These are phyloP conservation scores for Bombylius major DNA, from an alignment of 2,888 invertebrate genomes.

Conservation along the genomic window DNA sequence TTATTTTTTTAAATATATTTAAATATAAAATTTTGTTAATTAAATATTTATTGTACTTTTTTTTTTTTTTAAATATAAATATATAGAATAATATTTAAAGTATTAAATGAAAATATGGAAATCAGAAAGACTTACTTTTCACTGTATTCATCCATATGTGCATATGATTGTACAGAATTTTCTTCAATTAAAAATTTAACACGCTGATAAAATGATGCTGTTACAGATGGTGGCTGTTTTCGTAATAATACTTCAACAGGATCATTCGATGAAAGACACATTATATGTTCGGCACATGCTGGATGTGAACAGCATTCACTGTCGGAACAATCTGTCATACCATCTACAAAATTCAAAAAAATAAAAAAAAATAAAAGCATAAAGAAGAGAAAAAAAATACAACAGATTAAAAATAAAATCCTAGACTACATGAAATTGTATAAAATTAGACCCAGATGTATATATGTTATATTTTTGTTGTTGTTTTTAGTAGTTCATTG, in stretches of 20 bases:
- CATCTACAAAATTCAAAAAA: conserved; percentile 52
- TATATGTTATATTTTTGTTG: too few relatives aligned
- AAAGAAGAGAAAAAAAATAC: background rate
- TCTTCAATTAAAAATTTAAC: conserved; percentile 98
- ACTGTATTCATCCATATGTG: conserved; percentile 93
- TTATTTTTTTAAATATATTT: too few relatives aligned
- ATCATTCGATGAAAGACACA: conserved; percentile 93
- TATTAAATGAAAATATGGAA: conserved; percentile 12
- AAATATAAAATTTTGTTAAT: too few relatives aligned
- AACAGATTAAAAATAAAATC: background rate
- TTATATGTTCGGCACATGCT: conserved; percentile 77
- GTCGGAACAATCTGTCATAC: conserved; percentile 96
- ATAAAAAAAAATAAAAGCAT: background rate
- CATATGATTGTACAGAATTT: conserved; percentile 96
- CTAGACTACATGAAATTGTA: too few relatives aligned
- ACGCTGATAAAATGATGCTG: conserved; percentile 93
- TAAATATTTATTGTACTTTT: too few relatives aligned
- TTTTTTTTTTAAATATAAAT: too few relatives aligned
- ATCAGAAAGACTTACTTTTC: conserved; percentile 73
- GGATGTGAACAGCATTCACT: conserved; percentile 92
- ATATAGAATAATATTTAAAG: too few relatives aligned
- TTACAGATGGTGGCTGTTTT: conserved; percentile 92
- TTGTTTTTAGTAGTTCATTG: too few relatives aligned
- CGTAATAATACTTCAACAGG: conserved; percentile 91
- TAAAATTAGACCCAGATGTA: too few relatives aligned